Evolutionary conservation across 2,113 vertebrate species (phyloP), one percentile per base, ranked within the genome.

Genomic region (Ophthalmolycus amberensis): DNA sequence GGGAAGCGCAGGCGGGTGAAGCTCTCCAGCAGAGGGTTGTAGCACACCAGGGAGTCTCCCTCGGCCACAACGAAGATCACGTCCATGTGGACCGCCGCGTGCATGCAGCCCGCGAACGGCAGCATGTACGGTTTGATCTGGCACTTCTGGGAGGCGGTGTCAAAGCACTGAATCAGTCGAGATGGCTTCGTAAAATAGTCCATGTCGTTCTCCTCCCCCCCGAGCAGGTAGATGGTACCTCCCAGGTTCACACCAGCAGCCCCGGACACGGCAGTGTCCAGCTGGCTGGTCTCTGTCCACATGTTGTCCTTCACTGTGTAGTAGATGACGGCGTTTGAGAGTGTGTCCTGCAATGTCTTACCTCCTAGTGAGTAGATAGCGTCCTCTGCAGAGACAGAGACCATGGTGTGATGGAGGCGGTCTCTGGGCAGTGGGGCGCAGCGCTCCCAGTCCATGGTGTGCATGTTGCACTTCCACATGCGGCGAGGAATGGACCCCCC

Each of bases 401-500:
- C 98, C 8, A 99, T 96, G 2, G 98, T 99, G 86, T 99, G 98
- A 75, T 99, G 97, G 48, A 99, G 97, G 40, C 98, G 97, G 92
- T 99, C 98, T 9, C 98, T 95, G 18, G 98, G 98, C 82, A 99
- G 93, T 3, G 98, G 97, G 2, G 98, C 98, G 10, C 98, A 99
- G 88, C 98, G 96, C 80, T 99, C 98, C 98, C 98, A 99, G 96
- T 99, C 98, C 95, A 99, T 97, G 0, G 98, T 98, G 0, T 97
- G 97, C 48, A 99, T 99, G 94, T 99, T 99, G 91, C 98, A 99
- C 82, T 99, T 99, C 98, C 98, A 99, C 98, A 99, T 99, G 84
- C 98, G 97, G 0, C 98, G 96, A 0, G 98, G 98, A 56, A 99
- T 99, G 71, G 98, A 99, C 25, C 98, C 98, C 1, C 98, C 98